These are phyloP conservation scores for Drosophila falleni DNA, from an alignment of 2,888 invertebrate genomes.

Conservation along the genomic window DNA sequence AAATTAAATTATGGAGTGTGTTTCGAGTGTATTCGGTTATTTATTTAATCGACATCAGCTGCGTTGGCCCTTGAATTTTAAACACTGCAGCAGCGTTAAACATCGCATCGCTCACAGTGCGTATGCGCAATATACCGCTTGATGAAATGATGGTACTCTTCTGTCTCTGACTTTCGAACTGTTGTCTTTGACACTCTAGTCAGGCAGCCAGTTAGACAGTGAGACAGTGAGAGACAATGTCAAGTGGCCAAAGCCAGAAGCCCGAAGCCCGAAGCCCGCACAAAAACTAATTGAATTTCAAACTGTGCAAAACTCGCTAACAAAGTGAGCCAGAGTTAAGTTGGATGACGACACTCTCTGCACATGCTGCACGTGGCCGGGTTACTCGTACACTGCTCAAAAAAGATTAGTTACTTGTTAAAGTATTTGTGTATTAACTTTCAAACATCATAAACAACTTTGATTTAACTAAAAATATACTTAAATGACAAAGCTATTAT, in stretches of 20 bases:
- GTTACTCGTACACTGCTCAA: neutral
- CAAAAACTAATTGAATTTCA: conserved; percentile 78
- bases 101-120: conserved; percentile 39
- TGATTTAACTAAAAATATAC: neutral
- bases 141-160: conserved; percentile 5
- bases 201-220: conserved; percentile 21
- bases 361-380: conserved; percentile 47
- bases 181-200: conserved; percentile 27
- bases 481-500: too few relatives aligned
- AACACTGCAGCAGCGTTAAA: conserved; percentile 12
- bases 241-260: conserved; percentile 25
- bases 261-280: conserved; percentile 54
- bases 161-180: conserved; percentile 38
- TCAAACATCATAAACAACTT: neutral
- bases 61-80: conserved; percentile 61
- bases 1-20: conserved; percentile 70
- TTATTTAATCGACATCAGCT: conserved; percentile 75
- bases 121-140: conserved; percentile 44
- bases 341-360: conserved; percentile 47
- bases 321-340: conserved; percentile 73
- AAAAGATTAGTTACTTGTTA: neutral
- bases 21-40: conserved; percentile 56
- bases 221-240: conserved; percentile 47
- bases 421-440: neutral
- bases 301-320: conserved; percentile 76